phyloP scores from a whole-genome alignment of 2,888 invertebrate genomes.

The Mimas tiliae region DNA sequence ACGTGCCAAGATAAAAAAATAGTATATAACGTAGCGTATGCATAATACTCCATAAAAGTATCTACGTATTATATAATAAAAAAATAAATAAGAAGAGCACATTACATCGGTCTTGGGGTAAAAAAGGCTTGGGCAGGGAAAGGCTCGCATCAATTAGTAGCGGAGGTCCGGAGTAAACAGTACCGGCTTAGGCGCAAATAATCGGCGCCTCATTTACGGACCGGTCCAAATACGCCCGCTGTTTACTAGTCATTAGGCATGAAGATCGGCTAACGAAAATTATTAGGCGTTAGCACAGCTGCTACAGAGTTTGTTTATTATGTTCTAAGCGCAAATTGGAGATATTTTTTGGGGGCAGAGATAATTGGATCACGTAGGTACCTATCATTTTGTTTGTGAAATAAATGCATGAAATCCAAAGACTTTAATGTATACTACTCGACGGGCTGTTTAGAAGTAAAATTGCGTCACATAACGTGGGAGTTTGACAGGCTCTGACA shows the following conservation, averaged over 20 bases:
- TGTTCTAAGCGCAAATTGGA: background rate
- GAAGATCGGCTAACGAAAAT: constrained; percentile 50
- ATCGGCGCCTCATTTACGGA: constrained; percentile 70
- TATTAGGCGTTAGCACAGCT: constrained; percentile 28
- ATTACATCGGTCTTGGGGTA: constrained; percentile 70
- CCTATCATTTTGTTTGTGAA: too few species aligned
- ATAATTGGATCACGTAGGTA: background rate
- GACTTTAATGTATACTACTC: too few species aligned
- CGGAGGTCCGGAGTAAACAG: constrained; percentile 65
- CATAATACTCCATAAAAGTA: background rate
- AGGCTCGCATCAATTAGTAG: constrained; percentile 73
- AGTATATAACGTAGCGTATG: background rate
- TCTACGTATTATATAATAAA: constrained; percentile 37
- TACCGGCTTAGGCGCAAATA: constrained; percentile 56
- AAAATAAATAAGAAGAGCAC: constrained; percentile 70
- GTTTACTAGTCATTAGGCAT: constrained; percentile 77
- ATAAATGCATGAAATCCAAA: too few species aligned
- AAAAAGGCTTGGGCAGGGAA: constrained; percentile 49
- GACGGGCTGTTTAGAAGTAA: too few species aligned
- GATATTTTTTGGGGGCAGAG: background rate
- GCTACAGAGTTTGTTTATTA: constrained; percentile 14
- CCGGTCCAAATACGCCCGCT: constrained; percentile 52
- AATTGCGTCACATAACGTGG: too few species aligned
- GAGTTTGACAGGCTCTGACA: too few species aligned
- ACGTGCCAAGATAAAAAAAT: too few species aligned